Conservation (phyloP, 1,140 invertebrate species). For the Euura lappo region DNA sequence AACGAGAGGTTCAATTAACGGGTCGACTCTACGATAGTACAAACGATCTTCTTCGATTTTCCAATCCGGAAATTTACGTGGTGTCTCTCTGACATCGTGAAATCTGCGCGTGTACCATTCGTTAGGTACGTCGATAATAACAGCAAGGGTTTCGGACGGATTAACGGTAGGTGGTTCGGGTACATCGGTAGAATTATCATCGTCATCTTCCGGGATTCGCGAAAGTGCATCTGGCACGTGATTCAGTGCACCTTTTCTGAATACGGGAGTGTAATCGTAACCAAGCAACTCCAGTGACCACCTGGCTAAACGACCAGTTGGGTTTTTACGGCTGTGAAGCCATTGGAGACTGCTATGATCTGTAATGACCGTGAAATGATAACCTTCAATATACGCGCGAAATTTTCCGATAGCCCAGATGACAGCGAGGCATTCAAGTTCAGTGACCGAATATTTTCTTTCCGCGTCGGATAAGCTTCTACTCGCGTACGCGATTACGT, state of each 20-base stretch:
- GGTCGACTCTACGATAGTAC: background rate
- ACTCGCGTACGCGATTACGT: too few species aligned
- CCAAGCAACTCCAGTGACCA: slow-evolving; percentile 41
- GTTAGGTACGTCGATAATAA: background rate
- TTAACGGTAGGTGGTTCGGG: background rate
- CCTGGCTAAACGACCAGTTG: too few species aligned
- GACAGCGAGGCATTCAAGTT: too few species aligned
- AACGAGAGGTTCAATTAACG: background rate
- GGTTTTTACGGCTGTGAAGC: too few species aligned
- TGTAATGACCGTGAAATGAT: too few species aligned
- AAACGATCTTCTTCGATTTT: slow-evolving; percentile 16
- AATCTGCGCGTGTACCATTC: background rate
- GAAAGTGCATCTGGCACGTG: slow-evolving; percentile 46
- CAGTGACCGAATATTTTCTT: too few species aligned
- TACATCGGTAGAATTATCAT: too few species aligned
- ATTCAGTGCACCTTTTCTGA: slow-evolving; percentile 29
- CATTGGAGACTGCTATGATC: too few species aligned
- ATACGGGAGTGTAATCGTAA: slow-evolving; percentile 45
- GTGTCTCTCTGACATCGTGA: background rate
- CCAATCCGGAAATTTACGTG: slow-evolving; percentile 21
- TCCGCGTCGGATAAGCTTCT: too few species aligned
- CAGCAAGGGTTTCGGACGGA: too few species aligned
- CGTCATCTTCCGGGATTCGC: slow-evolving; percentile 23
- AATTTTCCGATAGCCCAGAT: too few species aligned
- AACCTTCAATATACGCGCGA: too few species aligned